These are phyloP conservation scores for Choreutis nemorana DNA, from an alignment of 2,888 invertebrate species.

Conservation along the genomic window DNA sequence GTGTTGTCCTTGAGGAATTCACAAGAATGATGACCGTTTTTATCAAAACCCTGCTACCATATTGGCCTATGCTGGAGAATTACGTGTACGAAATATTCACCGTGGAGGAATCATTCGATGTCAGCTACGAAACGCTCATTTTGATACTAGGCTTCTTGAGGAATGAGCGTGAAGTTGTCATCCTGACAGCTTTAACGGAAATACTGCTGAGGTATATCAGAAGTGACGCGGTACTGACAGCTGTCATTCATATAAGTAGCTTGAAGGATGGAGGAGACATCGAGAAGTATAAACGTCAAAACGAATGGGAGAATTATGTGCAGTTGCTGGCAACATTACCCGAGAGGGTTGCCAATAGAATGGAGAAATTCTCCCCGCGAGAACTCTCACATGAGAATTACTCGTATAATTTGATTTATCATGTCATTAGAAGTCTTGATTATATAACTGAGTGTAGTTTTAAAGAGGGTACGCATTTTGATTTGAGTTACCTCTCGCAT, in stretches of 20 bases:
- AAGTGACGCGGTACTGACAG: slow-evolving; percentile 65
- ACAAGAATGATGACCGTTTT: slow-evolving; percentile 56
- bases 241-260: slow-evolving; percentile 28
- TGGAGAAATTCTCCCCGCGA: slow-evolving; percentile 61
- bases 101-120: slow-evolving; percentile 57
- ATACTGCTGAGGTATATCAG: slow-evolving; percentile 57
- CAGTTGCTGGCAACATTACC: slow-evolving; percentile 74
- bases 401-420: slow-evolving; percentile 65
- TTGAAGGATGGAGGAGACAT: slow-evolving; percentile 14
- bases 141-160: slow-evolving; percentile 55
- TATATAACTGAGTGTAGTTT: slow-evolving; percentile 60
- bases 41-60: slow-evolving; percentile 52
- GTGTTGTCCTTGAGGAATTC: slow-evolving; percentile 50
- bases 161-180: slow-evolving; percentile 26
- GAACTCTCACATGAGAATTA: slow-evolving; percentile 67
- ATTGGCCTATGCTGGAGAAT: slow-evolving; percentile 66
- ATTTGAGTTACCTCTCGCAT: slow-evolving; percentile 53
- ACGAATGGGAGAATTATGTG: slow-evolving; percentile 61
- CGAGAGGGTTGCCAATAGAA: slow-evolving; percentile 73
- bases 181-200: slow-evolving; percentile 33
- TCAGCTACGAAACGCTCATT: slow-evolving; percentile 53
- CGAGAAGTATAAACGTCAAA: slow-evolving; percentile 16
- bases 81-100: slow-evolving; percentile 51
- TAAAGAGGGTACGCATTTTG: slow-evolving; percentile 26
- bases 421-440: slow-evolving; percentile 68